Conservation (phyloP, 2,888 invertebrate genomes). For the Boloria selene region DNA sequence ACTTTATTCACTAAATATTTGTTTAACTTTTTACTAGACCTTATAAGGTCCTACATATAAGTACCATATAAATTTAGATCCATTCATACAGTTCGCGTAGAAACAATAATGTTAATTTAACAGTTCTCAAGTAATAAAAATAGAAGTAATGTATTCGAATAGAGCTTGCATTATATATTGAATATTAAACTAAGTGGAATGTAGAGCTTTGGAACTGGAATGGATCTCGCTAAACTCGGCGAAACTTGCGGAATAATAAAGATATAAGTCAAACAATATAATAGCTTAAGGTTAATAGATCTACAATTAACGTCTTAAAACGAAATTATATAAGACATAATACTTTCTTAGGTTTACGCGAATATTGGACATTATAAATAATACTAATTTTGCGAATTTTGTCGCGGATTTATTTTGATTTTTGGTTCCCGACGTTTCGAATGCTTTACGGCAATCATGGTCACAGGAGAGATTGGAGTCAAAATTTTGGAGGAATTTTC, state of each 20-base stretch:
- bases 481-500: too few species aligned
- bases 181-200: slow-evolving; percentile 33
- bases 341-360: too few species aligned
- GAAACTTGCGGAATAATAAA: slow-evolving; percentile 31
- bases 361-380: too few species aligned
- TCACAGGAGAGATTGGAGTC: too few species aligned
- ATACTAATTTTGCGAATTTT: too few species aligned
- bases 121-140: slow-evolving; percentile 15
- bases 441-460: too few species aligned
- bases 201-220: slow-evolving; percentile 24
- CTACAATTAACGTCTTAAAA: slow-evolving; percentile 37
- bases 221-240: slow-evolving; percentile 28
- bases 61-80: neutral
- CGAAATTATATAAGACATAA: slow-evolving; percentile 10
- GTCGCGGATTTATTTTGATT: too few species aligned
- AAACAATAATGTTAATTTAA: neutral
- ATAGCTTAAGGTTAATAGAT: slow-evolving; percentile 15
- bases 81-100: neutral
- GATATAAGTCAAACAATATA: slow-evolving; percentile 25
- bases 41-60: neutral
- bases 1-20: too few species aligned
- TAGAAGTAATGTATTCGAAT: slow-evolving; percentile 20
- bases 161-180: slow-evolving; percentile 32
- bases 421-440: too few species aligned
- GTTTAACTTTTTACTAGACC: too few species aligned